These are phyloP conservation scores for Leptodactylus fallax DNA, from an alignment of 2,797 vertebrate genomes.

Conservation along the genomic window DNA sequence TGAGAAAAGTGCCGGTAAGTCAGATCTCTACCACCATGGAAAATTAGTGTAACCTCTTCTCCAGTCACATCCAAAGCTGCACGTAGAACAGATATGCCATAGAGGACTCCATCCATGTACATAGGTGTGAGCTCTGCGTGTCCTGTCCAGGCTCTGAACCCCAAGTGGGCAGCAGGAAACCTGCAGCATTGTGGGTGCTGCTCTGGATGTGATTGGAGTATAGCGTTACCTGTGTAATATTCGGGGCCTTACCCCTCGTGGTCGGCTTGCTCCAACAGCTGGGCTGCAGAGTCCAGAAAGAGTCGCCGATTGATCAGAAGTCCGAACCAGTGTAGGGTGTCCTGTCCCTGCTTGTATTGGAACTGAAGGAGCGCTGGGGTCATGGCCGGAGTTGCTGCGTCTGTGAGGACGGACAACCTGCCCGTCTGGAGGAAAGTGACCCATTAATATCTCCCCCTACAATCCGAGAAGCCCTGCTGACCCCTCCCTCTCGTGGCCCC, in stretches of 20 bases:
- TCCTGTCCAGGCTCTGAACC: no score
- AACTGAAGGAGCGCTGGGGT: not conserved
- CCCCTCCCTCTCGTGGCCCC: no score
- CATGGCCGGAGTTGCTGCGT: not conserved
- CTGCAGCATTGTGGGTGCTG: no score
- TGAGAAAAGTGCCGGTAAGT: constrained; percentile 3
- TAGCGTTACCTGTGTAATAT: no score
- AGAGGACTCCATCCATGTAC: no score
- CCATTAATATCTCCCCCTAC: not conserved
- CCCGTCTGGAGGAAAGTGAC: not conserved
- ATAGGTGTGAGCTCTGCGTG: no score
- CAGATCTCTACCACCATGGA: not conserved
- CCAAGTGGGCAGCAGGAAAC: no score
- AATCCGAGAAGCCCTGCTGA: not conserved
- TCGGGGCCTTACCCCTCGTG: no score
- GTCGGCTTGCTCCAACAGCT: not conserved
- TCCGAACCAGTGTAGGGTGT: not conserved
- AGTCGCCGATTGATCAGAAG: not conserved
- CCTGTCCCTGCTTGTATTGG: not conserved
- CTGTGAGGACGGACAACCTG: not conserved
- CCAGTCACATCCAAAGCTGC: not conserved
- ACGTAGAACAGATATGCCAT: no score
- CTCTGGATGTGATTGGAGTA: no score
- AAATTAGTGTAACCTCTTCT: not conserved
- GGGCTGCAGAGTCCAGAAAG: not conserved